Evolutionary conservation across 2,888 invertebrate species (phyloP).

Genomic region (Xylophagus ater): DNA sequence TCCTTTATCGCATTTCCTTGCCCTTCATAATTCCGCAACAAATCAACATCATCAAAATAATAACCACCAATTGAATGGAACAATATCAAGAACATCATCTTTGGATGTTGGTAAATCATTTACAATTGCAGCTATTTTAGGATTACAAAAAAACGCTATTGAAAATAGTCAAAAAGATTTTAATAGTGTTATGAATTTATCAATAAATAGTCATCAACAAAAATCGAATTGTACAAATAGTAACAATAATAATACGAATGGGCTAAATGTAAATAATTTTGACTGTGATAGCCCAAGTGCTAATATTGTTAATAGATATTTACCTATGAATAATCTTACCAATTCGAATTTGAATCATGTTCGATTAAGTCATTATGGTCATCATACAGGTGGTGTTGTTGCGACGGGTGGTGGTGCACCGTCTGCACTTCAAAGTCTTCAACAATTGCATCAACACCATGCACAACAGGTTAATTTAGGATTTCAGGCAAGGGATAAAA

Average conservation of each 20-base stretch:
- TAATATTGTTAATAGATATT: conserved; percentile 20
- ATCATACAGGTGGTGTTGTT: conserved; percentile 25
- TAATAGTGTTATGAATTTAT: conserved; percentile 38
- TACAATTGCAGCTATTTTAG: conserved; percentile 80
- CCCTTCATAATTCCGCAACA: conserved; percentile 33
- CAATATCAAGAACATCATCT: conserved; percentile 27
- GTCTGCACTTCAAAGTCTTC: conserved; percentile 37
- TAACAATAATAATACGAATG: conserved; percentile 21
- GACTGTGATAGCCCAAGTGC: conserved; percentile 26
- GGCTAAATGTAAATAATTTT: conserved; percentile 32
- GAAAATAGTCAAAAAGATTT: conserved; percentile 30
- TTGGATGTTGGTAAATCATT: conserved; percentile 57
- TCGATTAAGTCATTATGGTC: conserved; percentile 20
- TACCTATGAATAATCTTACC: conserved; percentile 12
- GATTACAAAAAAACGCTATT: conserved; percentile 46
- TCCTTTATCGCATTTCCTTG: conserved; percentile 39
- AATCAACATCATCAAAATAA: conserved; percentile 17
- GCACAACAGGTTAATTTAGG: conserved; percentile 30
- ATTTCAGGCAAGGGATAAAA: conserved; percentile 32
- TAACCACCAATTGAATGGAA: conserved; percentile 11
- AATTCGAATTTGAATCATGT: conserved; percentile 13
- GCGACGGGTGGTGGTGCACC: conserved; percentile 26
- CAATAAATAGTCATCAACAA: conserved; percentile 26
- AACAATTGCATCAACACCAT: conserved; percentile 38
- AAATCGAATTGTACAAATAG: conserved; percentile 20